Conservation (phyloP, 2,888 invertebrate species). For the Uloborus plumipes region DNA sequence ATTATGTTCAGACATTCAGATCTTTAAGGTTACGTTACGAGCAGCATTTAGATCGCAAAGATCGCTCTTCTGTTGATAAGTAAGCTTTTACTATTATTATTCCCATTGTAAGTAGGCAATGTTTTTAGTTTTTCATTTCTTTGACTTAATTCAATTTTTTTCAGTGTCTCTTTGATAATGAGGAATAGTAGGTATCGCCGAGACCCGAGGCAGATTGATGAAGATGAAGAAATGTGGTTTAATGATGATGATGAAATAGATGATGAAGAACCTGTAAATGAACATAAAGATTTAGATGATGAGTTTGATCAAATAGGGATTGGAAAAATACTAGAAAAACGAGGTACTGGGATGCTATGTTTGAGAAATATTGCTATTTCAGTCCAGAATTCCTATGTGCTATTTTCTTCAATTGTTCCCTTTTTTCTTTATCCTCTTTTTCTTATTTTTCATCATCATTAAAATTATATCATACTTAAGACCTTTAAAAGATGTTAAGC, state of each 20-base stretch:
- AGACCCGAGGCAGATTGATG: constrained; percentile 93
- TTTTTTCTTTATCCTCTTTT: not conserved
- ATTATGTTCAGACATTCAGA: constrained; percentile 98
- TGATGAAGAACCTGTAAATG: constrained; percentile 73
- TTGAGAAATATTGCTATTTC: too few species aligned
- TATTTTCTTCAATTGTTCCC: too few species aligned
- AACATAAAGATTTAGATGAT: constrained; percentile 76
- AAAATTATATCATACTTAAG: too few species aligned
- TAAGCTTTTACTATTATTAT: constrained; percentile 70
- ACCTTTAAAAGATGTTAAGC: too few species aligned
- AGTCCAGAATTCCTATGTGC: too few species aligned
- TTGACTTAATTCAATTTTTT: constrained; percentile 23
- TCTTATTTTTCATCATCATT: not conserved
- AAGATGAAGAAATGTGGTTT: constrained; percentile 99
- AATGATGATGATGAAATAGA: constrained; percentile 95
- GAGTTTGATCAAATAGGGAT: constrained; percentile 78
- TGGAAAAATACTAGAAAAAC: constrained; percentile 79
- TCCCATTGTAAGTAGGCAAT: not conserved
- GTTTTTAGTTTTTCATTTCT: not conserved
- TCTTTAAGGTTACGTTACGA: constrained; percentile 89
- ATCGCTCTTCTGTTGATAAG: constrained; percentile 82
- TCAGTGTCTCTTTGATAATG: constrained; percentile 58
- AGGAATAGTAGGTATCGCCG: constrained; percentile 81
- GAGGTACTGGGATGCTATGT: constrained; percentile 70
- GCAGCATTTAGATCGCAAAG: constrained; percentile 92